phyloP scores from a whole-genome alignment of 1,140 invertebrate species.

The Polyergus mexicanus region DNA sequence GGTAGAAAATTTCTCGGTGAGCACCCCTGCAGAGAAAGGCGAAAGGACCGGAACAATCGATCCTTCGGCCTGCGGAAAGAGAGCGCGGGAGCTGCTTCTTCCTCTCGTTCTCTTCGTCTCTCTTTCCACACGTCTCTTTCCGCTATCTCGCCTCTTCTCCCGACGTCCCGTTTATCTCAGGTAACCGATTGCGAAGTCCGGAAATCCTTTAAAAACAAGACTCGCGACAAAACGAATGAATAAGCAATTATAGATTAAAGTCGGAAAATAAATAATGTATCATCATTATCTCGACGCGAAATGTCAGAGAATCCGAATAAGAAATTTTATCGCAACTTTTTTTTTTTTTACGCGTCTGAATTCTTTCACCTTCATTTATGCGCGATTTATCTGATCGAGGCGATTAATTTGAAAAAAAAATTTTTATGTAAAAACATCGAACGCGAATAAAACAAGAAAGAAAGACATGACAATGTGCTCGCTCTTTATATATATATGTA shows the following conservation, averaged over 20 bases:
- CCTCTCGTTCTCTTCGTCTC: constrained; percentile 57
- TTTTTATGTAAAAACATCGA: not conserved
- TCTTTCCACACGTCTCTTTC: constrained; percentile 22
- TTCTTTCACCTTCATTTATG: not conserved
- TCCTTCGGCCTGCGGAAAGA: constrained; percentile 69
- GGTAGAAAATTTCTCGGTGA: constrained; percentile 1
- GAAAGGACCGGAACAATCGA: constrained; percentile 74
- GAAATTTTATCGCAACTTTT: not conserved
- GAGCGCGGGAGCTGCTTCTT: constrained; percentile 54
- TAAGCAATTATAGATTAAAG: constrained; percentile 2
- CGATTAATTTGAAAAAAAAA: no score
- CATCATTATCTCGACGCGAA: not conserved
- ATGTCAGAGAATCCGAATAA: not conserved
- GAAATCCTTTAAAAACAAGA: not conserved
- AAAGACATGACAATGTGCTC: not conserved
- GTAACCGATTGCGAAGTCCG: constrained; percentile 30
- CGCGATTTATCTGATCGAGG: no score
- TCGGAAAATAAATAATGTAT: not conserved
- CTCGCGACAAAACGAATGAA: not conserved
- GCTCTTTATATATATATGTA: no score
- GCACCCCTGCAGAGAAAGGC: constrained; percentile 41
- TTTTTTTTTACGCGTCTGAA: not conserved
- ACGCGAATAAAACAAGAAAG: not conserved
- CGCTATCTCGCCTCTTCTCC: constrained; percentile 30
- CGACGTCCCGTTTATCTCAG: constrained; percentile 48